phyloP scores from a whole-genome alignment of 2,888 invertebrate species.

The Melangyna quadrimaculata region DNA sequence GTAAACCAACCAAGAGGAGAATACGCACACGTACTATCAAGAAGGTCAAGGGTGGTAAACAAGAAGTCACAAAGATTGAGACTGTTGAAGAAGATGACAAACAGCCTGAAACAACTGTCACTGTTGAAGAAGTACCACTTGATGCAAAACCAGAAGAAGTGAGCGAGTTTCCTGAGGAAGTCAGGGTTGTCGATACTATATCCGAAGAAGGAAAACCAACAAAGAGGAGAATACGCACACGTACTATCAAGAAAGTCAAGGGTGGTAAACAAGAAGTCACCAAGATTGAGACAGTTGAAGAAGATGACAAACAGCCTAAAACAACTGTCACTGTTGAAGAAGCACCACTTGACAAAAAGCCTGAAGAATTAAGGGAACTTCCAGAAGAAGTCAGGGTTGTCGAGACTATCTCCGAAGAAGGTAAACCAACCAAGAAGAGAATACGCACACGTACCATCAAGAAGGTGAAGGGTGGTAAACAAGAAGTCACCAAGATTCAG shows the following conservation, averaged over 20 bases:
- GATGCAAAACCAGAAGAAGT: constrained; percentile 75
- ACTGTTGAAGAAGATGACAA: constrained; percentile 76
- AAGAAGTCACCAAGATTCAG: constrained; percentile 13
- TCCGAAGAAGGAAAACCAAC: constrained; percentile 45
- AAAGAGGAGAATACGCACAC: constrained; percentile 42
- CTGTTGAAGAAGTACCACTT: constrained; percentile 75
- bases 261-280: constrained; percentile 48
- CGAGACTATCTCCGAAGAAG: background rate
- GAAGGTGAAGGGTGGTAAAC: constrained; percentile 13
- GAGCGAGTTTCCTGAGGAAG: constrained; percentile 77
- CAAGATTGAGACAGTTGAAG: constrained; percentile 48
- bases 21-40: constrained; percentile 77
- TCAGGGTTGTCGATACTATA: constrained; percentile 9
- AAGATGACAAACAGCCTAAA: constrained; percentile 44
- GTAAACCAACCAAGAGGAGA: constrained; percentile 75
- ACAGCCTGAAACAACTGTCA: constrained; percentile 76
- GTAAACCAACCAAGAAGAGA: constrained; percentile 16
- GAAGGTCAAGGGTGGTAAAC: constrained; percentile 74
- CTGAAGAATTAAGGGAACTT: background rate
- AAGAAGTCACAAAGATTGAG: constrained; percentile 75
- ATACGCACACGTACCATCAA: constrained; percentile 15
- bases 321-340: constrained; percentile 45
- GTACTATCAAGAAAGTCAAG: constrained; percentile 43
- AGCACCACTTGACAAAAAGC: constrained; percentile 21
- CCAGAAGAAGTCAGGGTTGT: constrained; percentile 5